Base-by-base conservation (phyloP, 2,797 vertebrate genomes). In the Odontamblyopus rebecca region DNA sequence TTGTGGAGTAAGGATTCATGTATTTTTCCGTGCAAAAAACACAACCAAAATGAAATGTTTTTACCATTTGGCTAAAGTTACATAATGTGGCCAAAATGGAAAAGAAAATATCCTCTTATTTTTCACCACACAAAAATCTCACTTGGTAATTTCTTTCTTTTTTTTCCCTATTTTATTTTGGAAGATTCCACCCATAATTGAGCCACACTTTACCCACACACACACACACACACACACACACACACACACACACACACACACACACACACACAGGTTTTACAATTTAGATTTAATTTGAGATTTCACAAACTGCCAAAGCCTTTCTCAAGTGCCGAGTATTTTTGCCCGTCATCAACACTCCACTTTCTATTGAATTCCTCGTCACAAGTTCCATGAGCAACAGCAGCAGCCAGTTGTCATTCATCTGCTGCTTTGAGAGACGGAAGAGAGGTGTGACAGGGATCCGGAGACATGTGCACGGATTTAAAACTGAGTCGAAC, bases 381-480 rank as follows among this genome's bases (percentile, higher is more conserved):
- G 32, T 23, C 61, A 6, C 32, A 23, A 35, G 18, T 63, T n/a
- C 18, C 61, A 38, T 6, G 32, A 41, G 32, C 61, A 41, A 23
- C 61, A 41, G 41, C 12, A 63, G 61, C 61, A 63, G 32, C 60
- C 61, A 9, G 61, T 3, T 41, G 61, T 41, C 61, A 63, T 63
- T 63, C 61, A 63, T 19, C 4, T 63, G 27, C 30, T 23, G 19
- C 35, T 23, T 63, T n/a, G 38, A 44, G 41, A 44, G 61, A 35
- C 61, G 23, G 32, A 18, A 41, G 61, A 41, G 19, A 11, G 38
- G 61, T 63, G 61, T 63, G 61, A 63, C 35, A 63, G 32, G 61
- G 12, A 63, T 23, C 32, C 61, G 15, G 61, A 30, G 16, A 61
- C 60, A 32, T 32, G 27, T 30, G 61, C 61, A 63, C 61, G 12